Conservation (phyloP, 2,113 vertebrate species). For the Thamnophis sirtalis region DNA sequence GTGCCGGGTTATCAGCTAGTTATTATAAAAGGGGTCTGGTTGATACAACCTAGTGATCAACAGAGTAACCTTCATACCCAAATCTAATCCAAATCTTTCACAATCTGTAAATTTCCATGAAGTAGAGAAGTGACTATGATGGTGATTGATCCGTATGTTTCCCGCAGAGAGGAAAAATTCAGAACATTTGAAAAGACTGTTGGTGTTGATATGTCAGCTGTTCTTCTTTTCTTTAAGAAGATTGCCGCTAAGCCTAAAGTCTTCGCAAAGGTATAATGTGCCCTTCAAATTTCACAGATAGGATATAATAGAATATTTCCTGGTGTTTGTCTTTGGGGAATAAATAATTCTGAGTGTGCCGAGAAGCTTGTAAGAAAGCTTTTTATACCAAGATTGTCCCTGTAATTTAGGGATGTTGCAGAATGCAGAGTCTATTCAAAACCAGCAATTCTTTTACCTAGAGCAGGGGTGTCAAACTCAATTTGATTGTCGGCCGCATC, state of each 20-base stretch:
- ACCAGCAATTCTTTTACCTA: background rate
- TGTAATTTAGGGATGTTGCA: background rate
- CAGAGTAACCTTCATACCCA: background rate
- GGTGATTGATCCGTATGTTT: background rate
- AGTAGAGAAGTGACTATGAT: accelerated
- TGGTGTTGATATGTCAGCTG: conserved; percentile 47
- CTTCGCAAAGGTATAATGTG: conserved; percentile 33
- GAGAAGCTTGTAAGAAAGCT: background rate
- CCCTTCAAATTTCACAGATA: background rate
- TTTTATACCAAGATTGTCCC: background rate
- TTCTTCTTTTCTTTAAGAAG: conserved; percentile 40
- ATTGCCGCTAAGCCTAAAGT: conserved; percentile 25
- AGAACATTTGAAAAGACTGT: conserved; percentile 46
- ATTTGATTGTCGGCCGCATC: too few species aligned
- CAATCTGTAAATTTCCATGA: background rate
- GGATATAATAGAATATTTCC: background rate
- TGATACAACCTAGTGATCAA: too few species aligned
- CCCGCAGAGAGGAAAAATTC: conserved; percentile 51
- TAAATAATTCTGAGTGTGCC: background rate
- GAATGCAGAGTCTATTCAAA: background rate
- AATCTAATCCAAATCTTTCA: conserved; percentile 3
- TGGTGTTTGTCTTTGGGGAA: background rate
- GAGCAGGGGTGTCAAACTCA: too few species aligned
- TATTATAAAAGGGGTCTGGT: background rate
- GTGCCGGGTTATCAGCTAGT: too few species aligned